These are phyloP conservation scores for Uromys caudimaculatus DNA, from an alignment of 2,797 vertebrate genomes.

Conservation along the genomic window DNA sequence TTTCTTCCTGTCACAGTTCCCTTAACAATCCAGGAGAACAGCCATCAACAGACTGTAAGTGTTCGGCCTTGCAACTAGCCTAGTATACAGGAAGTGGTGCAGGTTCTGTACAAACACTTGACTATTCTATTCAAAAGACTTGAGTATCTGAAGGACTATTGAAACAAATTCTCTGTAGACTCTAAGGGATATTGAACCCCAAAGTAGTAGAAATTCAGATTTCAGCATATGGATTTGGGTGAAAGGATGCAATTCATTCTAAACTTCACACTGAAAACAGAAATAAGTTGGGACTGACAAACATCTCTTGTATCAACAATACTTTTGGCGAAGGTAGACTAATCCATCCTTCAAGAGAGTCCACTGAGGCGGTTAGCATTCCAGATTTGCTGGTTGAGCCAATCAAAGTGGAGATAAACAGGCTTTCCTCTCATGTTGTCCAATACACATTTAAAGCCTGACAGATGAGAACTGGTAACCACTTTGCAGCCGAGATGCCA, in stretches of 20 bases:
- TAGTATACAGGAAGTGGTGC: neutral
- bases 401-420: slow-evolving; percentile 54
- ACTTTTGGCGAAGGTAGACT: slow-evolving; percentile 25
- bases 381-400: slow-evolving; percentile 25
- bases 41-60: neutral
- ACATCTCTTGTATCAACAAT: neutral
- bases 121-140: neutral
- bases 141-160: neutral
- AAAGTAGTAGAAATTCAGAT: neutral
- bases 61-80: neutral
- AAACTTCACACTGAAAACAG: neutral
- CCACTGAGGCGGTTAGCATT: slow-evolving; percentile 16
- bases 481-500: slow-evolving; percentile 44
- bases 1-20: neutral
- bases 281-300: neutral
- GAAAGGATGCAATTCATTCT: neutral
- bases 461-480: slow-evolving; percentile 14
- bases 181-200: neutral
- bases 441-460: slow-evolving; percentile 41
- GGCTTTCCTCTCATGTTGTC: neutral
- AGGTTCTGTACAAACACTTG: neutral
- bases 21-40: neutral
- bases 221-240: neutral
- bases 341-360: neutral
- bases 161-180: neutral